These are phyloP conservation scores for Camelus dromedarius DNA, from an alignment of 2,113 vertebrate genomes.

Conservation along the genomic window DNA sequence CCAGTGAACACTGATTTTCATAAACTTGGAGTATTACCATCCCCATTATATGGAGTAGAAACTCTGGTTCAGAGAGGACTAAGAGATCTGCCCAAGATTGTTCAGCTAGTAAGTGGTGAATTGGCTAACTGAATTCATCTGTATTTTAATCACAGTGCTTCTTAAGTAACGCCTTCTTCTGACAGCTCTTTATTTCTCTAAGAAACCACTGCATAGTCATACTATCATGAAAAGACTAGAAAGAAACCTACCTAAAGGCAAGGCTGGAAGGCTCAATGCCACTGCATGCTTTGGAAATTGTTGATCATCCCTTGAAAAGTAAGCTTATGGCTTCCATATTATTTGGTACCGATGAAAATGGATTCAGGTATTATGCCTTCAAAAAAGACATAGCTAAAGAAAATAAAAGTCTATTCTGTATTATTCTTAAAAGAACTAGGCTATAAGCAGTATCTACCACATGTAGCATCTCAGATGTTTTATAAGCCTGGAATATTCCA, in stretches of 20 bases:
- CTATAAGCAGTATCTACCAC: background rate
- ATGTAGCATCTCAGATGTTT: conserved; percentile 25
- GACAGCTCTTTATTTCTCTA: background rate
- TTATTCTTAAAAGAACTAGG: conserved; percentile 39
- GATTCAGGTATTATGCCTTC: conserved; percentile 17
- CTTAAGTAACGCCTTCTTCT: background rate
- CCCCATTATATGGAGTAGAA: background rate
- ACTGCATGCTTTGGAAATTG: background rate
- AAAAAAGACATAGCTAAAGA: conserved; percentile 6
- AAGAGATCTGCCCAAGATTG: background rate
- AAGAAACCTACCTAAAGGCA: background rate
- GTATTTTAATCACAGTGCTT: background rate
- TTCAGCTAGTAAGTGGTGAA: conserved; percentile 24
- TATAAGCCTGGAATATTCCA: conserved; percentile 3
- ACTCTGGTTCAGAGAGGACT: conserved; percentile 37
- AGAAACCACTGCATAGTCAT: background rate
- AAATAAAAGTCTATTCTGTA: background rate
- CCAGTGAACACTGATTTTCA: background rate
- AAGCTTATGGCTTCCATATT: background rate
- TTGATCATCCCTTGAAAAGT: background rate
- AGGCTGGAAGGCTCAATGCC: background rate
- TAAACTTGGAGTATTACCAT: conserved; percentile 6
- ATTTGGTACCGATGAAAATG: background rate
- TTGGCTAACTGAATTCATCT: background rate
- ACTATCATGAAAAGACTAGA: background rate